Percentiles rank a stretch among this genome's conserved stretches.
Evolutionary conservation across 2,113 vertebrate genomes (phyloP).

Genomic region (Chunga burmeisteri): DNA sequence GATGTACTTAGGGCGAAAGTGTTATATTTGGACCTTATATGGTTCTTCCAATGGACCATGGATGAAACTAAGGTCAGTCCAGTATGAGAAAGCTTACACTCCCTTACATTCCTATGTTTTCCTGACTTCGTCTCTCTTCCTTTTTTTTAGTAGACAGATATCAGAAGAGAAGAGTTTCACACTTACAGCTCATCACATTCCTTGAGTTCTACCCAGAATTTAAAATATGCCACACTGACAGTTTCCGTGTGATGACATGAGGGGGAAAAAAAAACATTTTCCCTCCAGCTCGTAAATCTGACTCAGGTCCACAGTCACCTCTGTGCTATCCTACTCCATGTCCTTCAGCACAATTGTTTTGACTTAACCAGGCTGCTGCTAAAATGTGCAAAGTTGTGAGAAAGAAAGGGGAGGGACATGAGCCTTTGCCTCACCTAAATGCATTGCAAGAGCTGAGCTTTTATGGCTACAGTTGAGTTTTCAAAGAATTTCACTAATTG

Average conservation of each 20-base stretch:
- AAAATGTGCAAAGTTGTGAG: neutral
- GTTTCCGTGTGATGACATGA: neutral
- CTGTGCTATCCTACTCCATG: neutral
- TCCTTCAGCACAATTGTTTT: neutral
- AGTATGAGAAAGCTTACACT: neutral
- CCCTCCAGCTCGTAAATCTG: neutral
- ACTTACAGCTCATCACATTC: neutral
- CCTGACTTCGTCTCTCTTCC: neutral
- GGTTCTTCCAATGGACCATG: neutral
- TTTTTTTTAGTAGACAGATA: neutral
- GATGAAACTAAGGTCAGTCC: neutral
- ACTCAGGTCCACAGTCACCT: neutral
- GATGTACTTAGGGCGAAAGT: neutral
- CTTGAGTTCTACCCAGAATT: neutral
- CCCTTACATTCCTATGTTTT: neutral
- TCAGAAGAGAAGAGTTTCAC: slow-evolving; percentile 11
- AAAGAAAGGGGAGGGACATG: neutral
- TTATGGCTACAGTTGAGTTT: neutral
- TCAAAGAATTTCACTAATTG: neutral
- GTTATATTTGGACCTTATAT: neutral
- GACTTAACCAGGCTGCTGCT: neutral
- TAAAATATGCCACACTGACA: neutral
- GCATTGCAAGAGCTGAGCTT: neutral
- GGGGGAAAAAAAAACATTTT: neutral
- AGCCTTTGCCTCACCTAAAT: neutral